These are phyloP conservation scores for Chrysochloris asiatica DNA, from an alignment of 2,113 vertebrate species.

Conservation along the genomic window DNA sequence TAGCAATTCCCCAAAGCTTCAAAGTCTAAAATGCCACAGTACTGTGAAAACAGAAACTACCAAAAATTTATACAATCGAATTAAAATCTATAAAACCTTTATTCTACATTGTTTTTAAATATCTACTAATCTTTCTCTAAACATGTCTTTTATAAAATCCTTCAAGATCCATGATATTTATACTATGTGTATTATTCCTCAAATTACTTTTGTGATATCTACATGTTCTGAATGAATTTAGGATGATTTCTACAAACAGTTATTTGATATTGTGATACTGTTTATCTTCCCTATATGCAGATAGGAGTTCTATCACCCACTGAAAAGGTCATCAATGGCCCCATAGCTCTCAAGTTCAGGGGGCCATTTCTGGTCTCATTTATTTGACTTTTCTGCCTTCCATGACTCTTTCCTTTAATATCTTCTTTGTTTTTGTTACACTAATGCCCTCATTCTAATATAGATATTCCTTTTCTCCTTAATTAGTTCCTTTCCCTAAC, in stretches of 20 bases:
- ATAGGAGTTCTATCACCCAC: too few species aligned
- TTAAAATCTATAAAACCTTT: constrained; percentile 27
- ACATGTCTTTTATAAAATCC: not conserved
- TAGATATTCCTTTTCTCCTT: not conserved
- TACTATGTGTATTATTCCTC: not conserved
- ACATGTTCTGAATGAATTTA: not conserved
- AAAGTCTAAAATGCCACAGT: constrained; percentile 42
- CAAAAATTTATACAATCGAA: constrained; percentile 33
- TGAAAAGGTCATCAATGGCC: too few species aligned
- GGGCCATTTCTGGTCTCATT: not conserved
- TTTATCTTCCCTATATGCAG: not conserved
- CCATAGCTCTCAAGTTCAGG: too few species aligned
- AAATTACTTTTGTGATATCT: not conserved
- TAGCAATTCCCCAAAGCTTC: constrained; percentile 43
- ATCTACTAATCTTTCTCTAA: constrained; percentile 28
- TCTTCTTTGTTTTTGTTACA: not conserved
- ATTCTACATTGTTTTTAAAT: not conserved
- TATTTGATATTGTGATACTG: not conserved
- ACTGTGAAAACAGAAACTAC: constrained; percentile 10
- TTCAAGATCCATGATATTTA: not conserved
- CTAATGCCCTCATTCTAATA: too few species aligned
- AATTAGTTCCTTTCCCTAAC: accelerated
- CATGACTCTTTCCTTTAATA: not conserved
- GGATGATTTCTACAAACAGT: not conserved
- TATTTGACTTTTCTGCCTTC: not conserved